These are phyloP conservation scores for Hypsopygia costalis DNA, from an alignment of 2,888 invertebrate species.

Conservation along the genomic window DNA sequence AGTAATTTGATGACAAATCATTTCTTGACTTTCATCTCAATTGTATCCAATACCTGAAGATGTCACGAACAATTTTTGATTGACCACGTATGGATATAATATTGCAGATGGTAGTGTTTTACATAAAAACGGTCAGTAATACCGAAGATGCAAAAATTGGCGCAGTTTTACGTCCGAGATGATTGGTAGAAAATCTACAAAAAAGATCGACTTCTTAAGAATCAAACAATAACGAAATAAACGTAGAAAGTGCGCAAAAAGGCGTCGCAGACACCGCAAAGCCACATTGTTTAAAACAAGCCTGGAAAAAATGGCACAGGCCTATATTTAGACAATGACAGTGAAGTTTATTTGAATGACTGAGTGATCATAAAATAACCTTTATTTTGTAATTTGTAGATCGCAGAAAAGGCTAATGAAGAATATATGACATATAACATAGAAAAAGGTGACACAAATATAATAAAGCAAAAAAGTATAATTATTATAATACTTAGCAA, in stretches of 20 bases:
- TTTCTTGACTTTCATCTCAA: slow-evolving; percentile 17
- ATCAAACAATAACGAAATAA: slow-evolving; percentile 33
- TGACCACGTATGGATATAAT: slow-evolving; percentile 3
- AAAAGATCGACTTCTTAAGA: slow-evolving; percentile 6
- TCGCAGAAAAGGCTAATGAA: too few species aligned
- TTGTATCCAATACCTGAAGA: slow-evolving; percentile 6
- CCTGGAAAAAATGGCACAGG: slow-evolving; percentile 3
- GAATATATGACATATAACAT: too few species aligned
- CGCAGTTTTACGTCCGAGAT: too few species aligned
- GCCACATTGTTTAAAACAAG: slow-evolving; percentile 40
- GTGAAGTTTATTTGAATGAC: background rate
- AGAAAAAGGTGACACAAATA: too few species aligned
- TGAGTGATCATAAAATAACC: background rate
- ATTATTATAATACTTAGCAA: too few species aligned
- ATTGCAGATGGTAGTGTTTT: slow-evolving; percentile 1
- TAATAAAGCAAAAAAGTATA: too few species aligned
- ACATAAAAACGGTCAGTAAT: background rate
- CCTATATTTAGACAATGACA: slow-evolving; percentile 2
- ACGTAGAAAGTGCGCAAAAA: slow-evolving; percentile 50
- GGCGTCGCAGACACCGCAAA: slow-evolving; percentile 38
- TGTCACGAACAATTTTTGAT: slow-evolving; percentile 4
- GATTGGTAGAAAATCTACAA: background rate
- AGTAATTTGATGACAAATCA: slow-evolving; percentile 37
- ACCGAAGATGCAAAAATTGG: too few species aligned
- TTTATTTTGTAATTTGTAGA: background rate